Evolutionary conservation across 2,113 vertebrate genomes (phyloP), one percentile per base, ranked within the genome.

Genomic region (Leptocoma aspasia): DNA sequence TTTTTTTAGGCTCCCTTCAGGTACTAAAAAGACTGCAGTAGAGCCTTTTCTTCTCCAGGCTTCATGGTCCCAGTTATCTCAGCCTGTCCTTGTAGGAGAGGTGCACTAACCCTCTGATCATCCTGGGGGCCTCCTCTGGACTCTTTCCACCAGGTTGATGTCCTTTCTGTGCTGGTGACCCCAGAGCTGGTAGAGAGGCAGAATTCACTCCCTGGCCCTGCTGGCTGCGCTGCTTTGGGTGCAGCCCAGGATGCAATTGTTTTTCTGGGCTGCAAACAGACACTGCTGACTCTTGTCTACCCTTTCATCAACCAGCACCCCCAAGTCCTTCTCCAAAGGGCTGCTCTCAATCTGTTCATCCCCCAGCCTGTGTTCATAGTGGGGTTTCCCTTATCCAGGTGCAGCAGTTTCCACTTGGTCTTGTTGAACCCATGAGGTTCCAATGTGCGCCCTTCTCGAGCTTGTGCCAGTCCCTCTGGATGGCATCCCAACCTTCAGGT

Each of bases 401-500:
- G 37, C 27, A 57, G 27, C 8, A 44, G 22, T 9, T 73, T 56
- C 15, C 20, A 13, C 10, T 31, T 23, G 15, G 22, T 45, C n/a
- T 14, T 54, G 24, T 33, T 59, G 39, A 81, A 17, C 7, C 19
- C 37, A 3, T 9, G 18, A 52, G 12, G 23, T 17, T 44, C 10
- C 27, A 19, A 15, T 9, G 17, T 31, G 52, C 5, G 3, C 1
- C 2, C 23, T 59, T 33, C 11, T 15, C 30, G 41, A 37, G 22
- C 4, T 37, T 44, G 12, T 33, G 18, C 13, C 0, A 0, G 28
- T 45, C 6, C 27, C 44, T 73, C 19, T 39, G 33, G 33, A 37
- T n/a, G 37, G 8, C 23, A 59, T 30, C 19, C 37, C 0, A 2
- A 28, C 15, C 27, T 73, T 57, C 44, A 59, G 19, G 7, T 37